Evolutionary conservation across 2,797 vertebrate species (phyloP).

Genomic region (Sciaenops ocellatus): DNA sequence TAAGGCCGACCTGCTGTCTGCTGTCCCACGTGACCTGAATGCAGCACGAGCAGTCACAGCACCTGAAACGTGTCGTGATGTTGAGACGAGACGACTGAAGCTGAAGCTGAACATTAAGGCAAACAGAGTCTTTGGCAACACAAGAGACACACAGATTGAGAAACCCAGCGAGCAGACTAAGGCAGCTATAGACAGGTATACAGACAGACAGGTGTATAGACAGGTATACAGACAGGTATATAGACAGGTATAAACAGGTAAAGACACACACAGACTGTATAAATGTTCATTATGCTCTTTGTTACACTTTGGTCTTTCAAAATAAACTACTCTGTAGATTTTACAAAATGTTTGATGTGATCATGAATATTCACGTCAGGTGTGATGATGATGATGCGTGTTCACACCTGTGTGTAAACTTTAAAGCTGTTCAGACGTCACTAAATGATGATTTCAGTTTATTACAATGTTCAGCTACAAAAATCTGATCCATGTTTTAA

Average conservation of each 20-base stretch:
- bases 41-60: not conserved
- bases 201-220: too few species aligned
- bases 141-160: slow-evolving; percentile 10
- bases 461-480: not conserved
- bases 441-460: not conserved
- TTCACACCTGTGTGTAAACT: not conserved
- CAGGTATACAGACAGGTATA: too few species aligned
- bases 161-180: slow-evolving; percentile 31
- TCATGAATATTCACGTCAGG: slow-evolving; percentile 9
- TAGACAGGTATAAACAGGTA: too few species aligned
- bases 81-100: not conserved
- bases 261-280: slow-evolving; percentile 16
- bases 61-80: not conserved
- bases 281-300: slow-evolving; percentile 61
- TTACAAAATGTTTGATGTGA: slow-evolving; percentile 31
- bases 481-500: not conserved
- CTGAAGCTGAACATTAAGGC: slow-evolving; percentile 6
- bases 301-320: slow-evolving; percentile 70
- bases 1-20: not conserved
- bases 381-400: slow-evolving; percentile 7
- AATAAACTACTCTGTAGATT: slow-evolving; percentile 59
- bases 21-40: not conserved
- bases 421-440: slow-evolving; percentile 22
- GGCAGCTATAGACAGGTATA: slow-evolving; percentile 47
- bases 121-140: slow-evolving; percentile 56